Conservation (phyloP, 2,888 invertebrate species). For the Campoletis raptor region DNA sequence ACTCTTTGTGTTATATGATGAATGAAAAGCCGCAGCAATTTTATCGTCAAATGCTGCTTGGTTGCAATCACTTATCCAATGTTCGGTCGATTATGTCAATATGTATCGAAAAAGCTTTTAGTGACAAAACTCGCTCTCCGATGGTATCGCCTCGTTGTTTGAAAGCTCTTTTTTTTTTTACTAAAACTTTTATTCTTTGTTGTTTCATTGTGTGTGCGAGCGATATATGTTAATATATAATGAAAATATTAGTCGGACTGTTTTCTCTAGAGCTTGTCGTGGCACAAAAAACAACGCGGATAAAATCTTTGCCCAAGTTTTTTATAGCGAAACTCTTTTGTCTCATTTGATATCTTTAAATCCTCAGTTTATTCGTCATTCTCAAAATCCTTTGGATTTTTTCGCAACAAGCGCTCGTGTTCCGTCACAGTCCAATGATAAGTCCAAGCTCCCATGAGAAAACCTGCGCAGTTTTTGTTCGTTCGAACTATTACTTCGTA, state of each 20-base stretch:
- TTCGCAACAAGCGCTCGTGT: slow-evolving; percentile 59
- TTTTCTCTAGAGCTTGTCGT: background rate
- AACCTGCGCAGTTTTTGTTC: slow-evolving; percentile 45
- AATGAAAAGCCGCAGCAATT: background rate
- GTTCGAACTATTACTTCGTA: background rate
- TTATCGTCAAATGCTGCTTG: slow-evolving; percentile 13
- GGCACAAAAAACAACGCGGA: background rate
- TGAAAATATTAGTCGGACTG: background rate
- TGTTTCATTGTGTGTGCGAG: background rate
- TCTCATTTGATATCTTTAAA: background rate
- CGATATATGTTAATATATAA: slow-evolving; percentile 33
- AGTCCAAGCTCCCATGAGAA: slow-evolving; percentile 37
- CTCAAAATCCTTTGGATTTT: slow-evolving; percentile 73
- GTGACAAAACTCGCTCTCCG: slow-evolving; percentile 13
- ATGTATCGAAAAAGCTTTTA: slow-evolving; percentile 48
- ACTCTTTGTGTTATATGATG: background rate
- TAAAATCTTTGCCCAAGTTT: background rate
- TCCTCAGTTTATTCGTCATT: slow-evolving; percentile 65
- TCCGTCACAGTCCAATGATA: slow-evolving; percentile 62
- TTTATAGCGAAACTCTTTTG: background rate
- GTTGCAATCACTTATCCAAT: slow-evolving; percentile 60
- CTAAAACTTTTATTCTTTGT: slow-evolving; percentile 21
- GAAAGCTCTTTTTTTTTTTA: slow-evolving; percentile 1
- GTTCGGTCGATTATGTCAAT: slow-evolving; percentile 46
- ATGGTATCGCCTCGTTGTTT: background rate